phyloP scores from a whole-genome alignment of 1,140 invertebrate species.

The Goniozus legneri region DNA sequence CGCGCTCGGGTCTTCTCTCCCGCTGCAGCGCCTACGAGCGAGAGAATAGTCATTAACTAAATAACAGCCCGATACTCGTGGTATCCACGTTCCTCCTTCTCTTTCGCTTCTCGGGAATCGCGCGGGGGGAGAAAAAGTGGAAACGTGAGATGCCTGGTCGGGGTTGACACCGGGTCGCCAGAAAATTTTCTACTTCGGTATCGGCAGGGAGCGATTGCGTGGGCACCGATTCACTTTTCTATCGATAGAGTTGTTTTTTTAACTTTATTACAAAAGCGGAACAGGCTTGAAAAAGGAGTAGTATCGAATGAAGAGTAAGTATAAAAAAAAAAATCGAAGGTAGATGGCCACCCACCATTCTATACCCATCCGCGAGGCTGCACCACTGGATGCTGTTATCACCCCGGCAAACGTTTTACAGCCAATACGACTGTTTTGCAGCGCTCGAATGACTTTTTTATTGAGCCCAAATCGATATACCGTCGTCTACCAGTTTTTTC shows the following conservation, averaged over 20 bases:
- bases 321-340: no score
- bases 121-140: no score
- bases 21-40: conserved; percentile 37
- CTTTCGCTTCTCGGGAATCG: conserved; percentile 22
- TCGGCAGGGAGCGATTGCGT: no score
- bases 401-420: conserved; percentile 34
- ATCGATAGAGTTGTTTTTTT: no score
- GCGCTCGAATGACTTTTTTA: conserved; percentile 32
- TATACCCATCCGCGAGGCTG: conserved; percentile 25
- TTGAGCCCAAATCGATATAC: conserved; percentile 29
- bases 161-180: no score
- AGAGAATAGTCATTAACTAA: conserved; percentile 51
- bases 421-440: conserved; percentile 31
- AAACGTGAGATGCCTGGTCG: no score
- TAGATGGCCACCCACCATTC: conserved; percentile 25
- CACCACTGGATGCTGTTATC: conserved; percentile 33
- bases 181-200: no score
- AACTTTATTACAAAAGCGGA: no score
- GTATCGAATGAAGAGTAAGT: no score
- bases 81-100: conserved; percentile 15
- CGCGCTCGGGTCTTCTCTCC: no score
- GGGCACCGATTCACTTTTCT: no score
- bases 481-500: conserved; percentile 9
- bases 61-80: conserved; percentile 37
- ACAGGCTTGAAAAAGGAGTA: no score